These are phyloP conservation scores for Neoitamus cyanurus DNA, from an alignment of 2,888 invertebrate genomes.

Conservation along the genomic window DNA sequence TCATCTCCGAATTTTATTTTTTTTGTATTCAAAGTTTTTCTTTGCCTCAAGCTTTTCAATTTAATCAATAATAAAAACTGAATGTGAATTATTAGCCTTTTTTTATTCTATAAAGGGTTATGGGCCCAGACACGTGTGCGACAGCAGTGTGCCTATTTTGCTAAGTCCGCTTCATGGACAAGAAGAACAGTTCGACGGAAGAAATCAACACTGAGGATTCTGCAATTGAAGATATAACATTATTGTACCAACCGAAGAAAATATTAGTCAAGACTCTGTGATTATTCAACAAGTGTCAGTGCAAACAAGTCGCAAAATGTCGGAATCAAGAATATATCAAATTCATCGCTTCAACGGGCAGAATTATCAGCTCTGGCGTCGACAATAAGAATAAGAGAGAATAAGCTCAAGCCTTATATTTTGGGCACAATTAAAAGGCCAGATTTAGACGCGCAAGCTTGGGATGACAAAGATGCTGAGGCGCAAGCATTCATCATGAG, in stretches of 20 bases:
- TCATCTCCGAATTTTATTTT: too few species aligned
- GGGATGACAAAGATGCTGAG: neutral
- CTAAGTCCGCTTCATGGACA: neutral
- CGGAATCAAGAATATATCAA: neutral
- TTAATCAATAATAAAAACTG: neutral
- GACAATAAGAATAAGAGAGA: too few species aligned
- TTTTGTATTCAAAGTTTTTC: too few species aligned
- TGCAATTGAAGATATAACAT: too few species aligned
- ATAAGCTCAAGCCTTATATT: too few species aligned
- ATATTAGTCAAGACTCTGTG: neutral
- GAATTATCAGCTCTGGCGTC: neutral
- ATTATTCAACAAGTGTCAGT: neutral
- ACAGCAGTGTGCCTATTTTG: neutral
- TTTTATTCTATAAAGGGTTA: neutral
- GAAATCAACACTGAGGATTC: too few species aligned
- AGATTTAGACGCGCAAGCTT: neutral
- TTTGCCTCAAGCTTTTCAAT: too few species aligned
- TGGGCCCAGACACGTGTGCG: neutral
- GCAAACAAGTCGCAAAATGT: neutral
- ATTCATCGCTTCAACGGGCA: neutral
- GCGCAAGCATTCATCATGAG: neutral
- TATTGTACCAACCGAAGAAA: neutral
- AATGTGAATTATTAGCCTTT: neutral
- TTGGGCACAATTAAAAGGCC: too few species aligned
- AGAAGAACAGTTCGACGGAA: too few species aligned